A percentile compares a stretch with the other conserved stretches of the same genome.
Conservation (phyloP, 2,797 vertebrate species). For the Phataginus tricuspis region DNA sequence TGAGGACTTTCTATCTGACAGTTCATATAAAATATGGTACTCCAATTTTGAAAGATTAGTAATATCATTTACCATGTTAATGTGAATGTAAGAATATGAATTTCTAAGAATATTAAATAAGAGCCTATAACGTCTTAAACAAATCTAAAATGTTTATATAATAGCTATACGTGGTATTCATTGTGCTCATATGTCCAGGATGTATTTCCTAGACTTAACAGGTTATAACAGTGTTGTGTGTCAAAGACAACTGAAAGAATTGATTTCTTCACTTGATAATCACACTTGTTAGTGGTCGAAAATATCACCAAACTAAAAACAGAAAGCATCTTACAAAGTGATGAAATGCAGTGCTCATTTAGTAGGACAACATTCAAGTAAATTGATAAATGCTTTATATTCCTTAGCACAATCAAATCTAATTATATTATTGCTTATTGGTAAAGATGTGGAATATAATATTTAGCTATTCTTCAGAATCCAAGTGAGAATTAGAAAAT, state of each 20-base stretch:
- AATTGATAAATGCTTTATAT: neutral
- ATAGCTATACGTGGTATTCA: neutral
- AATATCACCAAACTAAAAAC: constrained; percentile 5
- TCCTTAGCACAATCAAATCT: neutral
- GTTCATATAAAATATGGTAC: neutral
- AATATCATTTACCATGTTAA: neutral
- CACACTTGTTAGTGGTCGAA: neutral
- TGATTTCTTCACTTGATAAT: constrained; percentile 14
- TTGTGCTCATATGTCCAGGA: neutral
- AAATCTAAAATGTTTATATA: neutral
- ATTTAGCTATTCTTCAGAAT: neutral
- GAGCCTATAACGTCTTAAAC: neutral
- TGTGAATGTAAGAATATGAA: neutral
- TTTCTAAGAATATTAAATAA: neutral
- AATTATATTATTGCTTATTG: neutral
- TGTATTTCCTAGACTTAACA: neutral
- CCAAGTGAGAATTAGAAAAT: neutral
- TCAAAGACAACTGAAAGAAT: constrained; percentile 4
- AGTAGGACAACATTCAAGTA: neutral
- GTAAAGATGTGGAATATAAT: neutral
- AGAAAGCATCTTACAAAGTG: neutral
- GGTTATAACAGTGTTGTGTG: neutral
- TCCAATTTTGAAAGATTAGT: neutral
- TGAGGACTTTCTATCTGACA: neutral
- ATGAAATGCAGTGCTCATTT: neutral